Evolutionary conservation across 2,113 vertebrate species (phyloP).

Genomic region (Charadrius vociferus): DNA sequence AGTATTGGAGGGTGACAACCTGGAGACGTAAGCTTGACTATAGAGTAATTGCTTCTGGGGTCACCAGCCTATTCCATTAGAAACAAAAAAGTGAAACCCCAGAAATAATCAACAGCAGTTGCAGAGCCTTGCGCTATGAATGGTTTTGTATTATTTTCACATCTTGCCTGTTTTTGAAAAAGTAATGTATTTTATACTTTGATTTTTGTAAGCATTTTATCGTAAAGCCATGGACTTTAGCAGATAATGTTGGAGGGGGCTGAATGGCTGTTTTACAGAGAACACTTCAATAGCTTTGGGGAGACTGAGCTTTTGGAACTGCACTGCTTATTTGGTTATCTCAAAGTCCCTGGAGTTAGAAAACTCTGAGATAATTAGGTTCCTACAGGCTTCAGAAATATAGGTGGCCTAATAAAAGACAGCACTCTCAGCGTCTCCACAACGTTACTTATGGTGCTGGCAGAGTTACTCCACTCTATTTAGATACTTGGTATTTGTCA

Average conservation of each 20-base stretch:
- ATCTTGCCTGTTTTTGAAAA: neutral
- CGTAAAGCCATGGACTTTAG: neutral
- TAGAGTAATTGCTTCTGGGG: neutral
- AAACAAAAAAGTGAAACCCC: neutral
- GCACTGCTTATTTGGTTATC: neutral
- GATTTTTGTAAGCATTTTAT: neutral
- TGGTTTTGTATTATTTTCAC: neutral
- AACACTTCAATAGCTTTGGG: neutral
- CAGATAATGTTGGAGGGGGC: neutral
- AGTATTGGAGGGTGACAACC: conserved; percentile 94
- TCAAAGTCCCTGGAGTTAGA: neutral
- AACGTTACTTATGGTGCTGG: neutral
- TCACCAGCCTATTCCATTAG: neutral
- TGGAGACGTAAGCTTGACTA: conserved; percentile 90
- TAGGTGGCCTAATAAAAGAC: neutral
- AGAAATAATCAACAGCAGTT: neutral
- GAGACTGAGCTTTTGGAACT: neutral
- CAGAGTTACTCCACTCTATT: neutral
- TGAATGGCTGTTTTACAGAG: neutral
- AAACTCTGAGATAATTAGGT: neutral
- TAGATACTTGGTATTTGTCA: neutral
- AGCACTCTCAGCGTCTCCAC: neutral
- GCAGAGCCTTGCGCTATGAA: neutral
- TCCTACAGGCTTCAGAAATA: neutral
- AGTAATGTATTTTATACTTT: neutral